Evolutionary conservation across 2,113 vertebrate species (phyloP).

Genomic region (Trachemys scripta): DNA sequence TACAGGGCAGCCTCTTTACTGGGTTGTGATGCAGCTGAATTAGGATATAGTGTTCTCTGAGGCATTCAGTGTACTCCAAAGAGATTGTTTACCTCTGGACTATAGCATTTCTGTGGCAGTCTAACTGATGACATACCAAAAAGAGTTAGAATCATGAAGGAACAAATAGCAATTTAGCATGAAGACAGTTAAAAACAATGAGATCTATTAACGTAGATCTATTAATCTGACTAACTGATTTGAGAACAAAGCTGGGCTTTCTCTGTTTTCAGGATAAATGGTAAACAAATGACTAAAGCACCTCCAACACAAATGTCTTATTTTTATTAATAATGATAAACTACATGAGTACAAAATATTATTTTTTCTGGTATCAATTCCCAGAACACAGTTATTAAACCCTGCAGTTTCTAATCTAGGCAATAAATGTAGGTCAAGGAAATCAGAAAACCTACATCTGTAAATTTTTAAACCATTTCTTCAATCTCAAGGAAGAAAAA

Average conservation of each 20-base stretch:
- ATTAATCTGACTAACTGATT: constrained; percentile 54
- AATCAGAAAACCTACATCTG: constrained; percentile 60
- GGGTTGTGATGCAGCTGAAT: background rate
- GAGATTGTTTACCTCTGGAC: rapidly evolving
- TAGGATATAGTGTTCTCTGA: background rate
- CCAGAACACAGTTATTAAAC: constrained; percentile 51
- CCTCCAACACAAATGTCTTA: constrained; percentile 61
- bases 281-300: constrained; percentile 47
- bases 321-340: constrained; percentile 63
- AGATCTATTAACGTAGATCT: background rate
- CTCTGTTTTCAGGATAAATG: constrained; percentile 48
- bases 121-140: constrained; percentile 1
- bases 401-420: constrained; percentile 43
- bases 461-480: constrained; percentile 69
- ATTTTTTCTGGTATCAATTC: constrained; percentile 35
- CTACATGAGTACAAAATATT: constrained; percentile 17
- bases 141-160: constrained; percentile 5
- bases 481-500: constrained; percentile 56
- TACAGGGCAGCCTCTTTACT: background rate
- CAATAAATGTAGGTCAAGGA: constrained; percentile 63
- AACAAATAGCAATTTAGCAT: background rate
- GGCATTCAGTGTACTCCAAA: background rate
- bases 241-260: constrained; percentile 23
- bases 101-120: background rate
- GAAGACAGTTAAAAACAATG: background rate